A percentile compares a stretch with the other conserved stretches of the same genome.
These are phyloP conservation scores for Odontesthes bonariensis DNA, from an alignment of 2,113 vertebrate genomes.

Conservation along the genomic window DNA sequence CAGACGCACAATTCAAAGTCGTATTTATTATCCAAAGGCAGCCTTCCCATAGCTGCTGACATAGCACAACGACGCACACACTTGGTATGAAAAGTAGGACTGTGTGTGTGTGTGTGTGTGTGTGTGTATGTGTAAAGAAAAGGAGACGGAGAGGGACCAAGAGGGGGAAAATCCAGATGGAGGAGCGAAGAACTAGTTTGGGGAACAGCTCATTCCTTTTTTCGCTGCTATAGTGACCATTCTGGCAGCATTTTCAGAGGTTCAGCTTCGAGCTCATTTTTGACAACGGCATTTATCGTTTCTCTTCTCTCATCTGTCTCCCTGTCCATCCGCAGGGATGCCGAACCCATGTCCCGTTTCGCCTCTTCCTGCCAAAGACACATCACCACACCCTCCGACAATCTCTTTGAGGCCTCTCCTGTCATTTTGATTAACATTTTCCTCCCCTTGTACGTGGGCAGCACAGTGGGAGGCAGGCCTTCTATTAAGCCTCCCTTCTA, in stretches of 20 bases:
- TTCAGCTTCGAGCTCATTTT: constrained; percentile 18
- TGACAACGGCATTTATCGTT: not conserved
- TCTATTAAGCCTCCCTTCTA: constrained; percentile 59
- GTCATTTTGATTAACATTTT: constrained; percentile 64
- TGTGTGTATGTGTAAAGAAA: not conserved
- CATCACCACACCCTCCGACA: constrained; percentile 39
- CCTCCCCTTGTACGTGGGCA: constrained; percentile 57
- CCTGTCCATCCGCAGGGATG: constrained; percentile 17
- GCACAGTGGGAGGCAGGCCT: constrained; percentile 42
- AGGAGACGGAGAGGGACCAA: not conserved
- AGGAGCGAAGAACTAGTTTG: not conserved
- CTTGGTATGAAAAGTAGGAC: constrained; percentile 42
- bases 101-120: constrained; percentile 9
- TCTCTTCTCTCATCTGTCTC: not conserved
- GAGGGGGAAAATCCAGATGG: constrained; percentile 31
- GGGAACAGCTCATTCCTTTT: constrained; percentile 14
- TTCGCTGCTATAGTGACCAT: constrained; percentile 2
- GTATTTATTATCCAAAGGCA: constrained; percentile 53
- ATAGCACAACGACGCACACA: constrained; percentile 45
- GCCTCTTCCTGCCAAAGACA: constrained; percentile 24
- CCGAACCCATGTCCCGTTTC: constrained; percentile 14
- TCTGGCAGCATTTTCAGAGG: constrained; percentile 2
- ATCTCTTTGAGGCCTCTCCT: constrained; percentile 26
- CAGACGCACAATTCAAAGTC: constrained; percentile 40
- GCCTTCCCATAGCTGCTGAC: constrained; percentile 46